Evolutionary conservation across 2,888 invertebrate genomes (phyloP), one percentile per base, ranked within the genome.

Genomic region (Trachelus tabidus): DNA sequence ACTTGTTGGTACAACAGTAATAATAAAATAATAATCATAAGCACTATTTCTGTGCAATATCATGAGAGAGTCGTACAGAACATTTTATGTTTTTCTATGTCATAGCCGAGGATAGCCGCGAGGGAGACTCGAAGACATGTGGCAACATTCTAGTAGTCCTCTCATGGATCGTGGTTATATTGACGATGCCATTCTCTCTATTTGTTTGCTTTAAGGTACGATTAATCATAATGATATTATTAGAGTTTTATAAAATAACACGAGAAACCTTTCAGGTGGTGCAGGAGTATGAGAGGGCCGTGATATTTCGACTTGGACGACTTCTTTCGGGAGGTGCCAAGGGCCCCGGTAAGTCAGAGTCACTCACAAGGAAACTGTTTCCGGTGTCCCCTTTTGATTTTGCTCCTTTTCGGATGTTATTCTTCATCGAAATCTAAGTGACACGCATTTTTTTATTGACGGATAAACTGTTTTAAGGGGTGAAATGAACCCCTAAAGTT

Each of bases 281-380:
- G 3, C 98, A 98, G 90, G 98, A 98, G 89, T 98, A 98, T 91
- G 98, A 98, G 91, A 93, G 98, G 81, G 98, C 98, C 0, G 98
- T 98, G 68, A 98, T 98, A 91, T 98, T 98, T 91, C 95, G 98
- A 75, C 93, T 98, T 78, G 98, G 98, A 11, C 94, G 98, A 79
- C 93, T 98, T 37, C 93, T 98, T 76, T 95, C 97, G 2, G 98
- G 98, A 31, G 98, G 98, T 31, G 98, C 98, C 11, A 98, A 97
- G 92, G 98, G 98, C 81, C 97, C 97, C 85, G 97, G 97, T 97
- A 93, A 93, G 92, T 79, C 79, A 74, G 37, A 37, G 37, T 37
- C 37, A 4, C 3, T 37, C 34, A 34, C 11, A 34, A 34, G 34
- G 34, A 34, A 34, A 34, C 34, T 11, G 1, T 11, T 34, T 34